Conservation (phyloP, 2,113 vertebrate species). For the Ciconia maguari region DNA sequence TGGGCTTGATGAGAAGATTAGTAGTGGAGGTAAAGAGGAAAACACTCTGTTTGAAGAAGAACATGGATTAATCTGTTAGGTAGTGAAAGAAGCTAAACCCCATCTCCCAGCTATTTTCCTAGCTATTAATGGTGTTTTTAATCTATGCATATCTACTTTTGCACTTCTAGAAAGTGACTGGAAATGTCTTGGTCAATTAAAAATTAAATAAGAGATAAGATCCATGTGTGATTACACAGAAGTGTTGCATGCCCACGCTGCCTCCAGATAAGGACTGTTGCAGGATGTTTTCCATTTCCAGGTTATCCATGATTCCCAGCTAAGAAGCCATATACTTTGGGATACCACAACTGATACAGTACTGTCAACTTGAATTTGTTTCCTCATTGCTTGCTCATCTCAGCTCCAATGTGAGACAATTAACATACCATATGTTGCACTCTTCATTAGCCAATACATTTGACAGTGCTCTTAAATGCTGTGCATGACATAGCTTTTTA, state of each 20-base stretch:
- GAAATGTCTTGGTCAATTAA: not conserved
- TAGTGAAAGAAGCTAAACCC: not conserved
- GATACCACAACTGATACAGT: not conserved
- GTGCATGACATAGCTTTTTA: not conserved
- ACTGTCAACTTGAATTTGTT: not conserved
- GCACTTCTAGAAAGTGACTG: not conserved
- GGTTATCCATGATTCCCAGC: not conserved
- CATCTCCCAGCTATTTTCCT: not conserved
- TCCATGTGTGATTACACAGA: not conserved
- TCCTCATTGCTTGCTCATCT: not conserved
- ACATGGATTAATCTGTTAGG: not conserved
- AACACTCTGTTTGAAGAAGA: not conserved
- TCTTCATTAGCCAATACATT: not conserved
- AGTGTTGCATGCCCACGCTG: rapidly evolving
- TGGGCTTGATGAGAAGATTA: not conserved
- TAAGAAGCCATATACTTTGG: not conserved
- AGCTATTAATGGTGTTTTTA: not conserved
- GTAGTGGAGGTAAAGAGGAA: not conserved
- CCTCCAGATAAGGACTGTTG: not conserved
- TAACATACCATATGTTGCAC: not conserved
- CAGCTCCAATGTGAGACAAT: not conserved
- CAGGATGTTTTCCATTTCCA: not conserved
- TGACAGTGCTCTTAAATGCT: not conserved
- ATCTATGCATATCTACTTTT: not conserved
- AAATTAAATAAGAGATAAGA: not conserved